A percentile compares a stretch with the other conserved stretches of the same genome.
phyloP scores from a whole-genome alignment of 1,140 invertebrate genomes.

The Zaprionus vittiger region DNA sequence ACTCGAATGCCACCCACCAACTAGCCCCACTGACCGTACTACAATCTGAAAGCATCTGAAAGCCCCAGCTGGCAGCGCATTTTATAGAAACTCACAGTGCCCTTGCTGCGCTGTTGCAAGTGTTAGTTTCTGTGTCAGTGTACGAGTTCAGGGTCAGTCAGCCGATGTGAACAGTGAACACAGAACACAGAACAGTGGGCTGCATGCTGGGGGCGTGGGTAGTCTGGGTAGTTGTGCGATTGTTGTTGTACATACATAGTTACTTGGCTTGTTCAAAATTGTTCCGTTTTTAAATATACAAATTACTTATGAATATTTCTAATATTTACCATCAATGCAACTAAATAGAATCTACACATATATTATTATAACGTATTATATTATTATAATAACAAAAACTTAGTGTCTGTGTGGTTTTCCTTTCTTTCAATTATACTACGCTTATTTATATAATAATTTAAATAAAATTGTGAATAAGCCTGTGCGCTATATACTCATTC shows the following conservation, averaged over 20 bases:
- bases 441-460: neutral
- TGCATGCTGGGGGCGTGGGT: neutral
- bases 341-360: too few species aligned
- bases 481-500: neutral
- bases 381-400: too few species aligned
- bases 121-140: constrained; percentile 69
- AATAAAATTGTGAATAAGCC: neutral
- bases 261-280: neutral
- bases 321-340: too few species aligned
- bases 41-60: neutral
- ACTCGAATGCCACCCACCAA: constrained; percentile 5
- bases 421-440: neutral
- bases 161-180: neutral
- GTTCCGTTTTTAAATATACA: neutral
- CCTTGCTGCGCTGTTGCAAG: constrained; percentile 22
- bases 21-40: constrained; percentile 38
- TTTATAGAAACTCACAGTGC: constrained; percentile 59
- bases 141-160: constrained; percentile 73
- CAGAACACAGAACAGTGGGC: neutral
- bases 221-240: neutral
- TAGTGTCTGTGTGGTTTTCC: neutral
- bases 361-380: too few species aligned
- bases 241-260: neutral
- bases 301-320: neutral
- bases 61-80: constrained; percentile 26